A percentile compares a stretch with the other conserved stretches of the same genome.
These are phyloP conservation scores for Drosophila prolongata DNA, from an alignment of 2,888 invertebrate species.

Conservation along the genomic window DNA sequence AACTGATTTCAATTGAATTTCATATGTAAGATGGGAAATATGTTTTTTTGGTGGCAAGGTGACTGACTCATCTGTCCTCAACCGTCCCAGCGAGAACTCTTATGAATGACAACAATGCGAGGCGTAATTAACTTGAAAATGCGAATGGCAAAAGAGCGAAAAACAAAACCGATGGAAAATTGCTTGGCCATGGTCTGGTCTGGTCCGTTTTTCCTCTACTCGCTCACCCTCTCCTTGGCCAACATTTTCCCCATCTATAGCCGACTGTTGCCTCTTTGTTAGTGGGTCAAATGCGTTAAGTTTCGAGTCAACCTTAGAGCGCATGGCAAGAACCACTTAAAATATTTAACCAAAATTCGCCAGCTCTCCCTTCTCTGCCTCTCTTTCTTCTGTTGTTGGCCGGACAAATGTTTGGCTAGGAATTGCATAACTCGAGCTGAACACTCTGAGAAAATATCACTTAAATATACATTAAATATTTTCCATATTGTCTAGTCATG, in stretches of 20 bases:
- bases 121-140: slow-evolving; percentile 68
- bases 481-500: no score
- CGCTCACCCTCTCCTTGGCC: slow-evolving; percentile 17
- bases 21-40: neutral
- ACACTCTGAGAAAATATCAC: slow-evolving; percentile 12
- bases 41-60: slow-evolving; percentile 37
- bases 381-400: slow-evolving; percentile 33
- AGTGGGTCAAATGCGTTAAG: slow-evolving; percentile 71
- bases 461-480: no score
- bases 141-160: slow-evolving; percentile 38
- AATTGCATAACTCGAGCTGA: slow-evolving; percentile 67
- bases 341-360: slow-evolving; percentile 66
- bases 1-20: slow-evolving; percentile 36
- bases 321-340: slow-evolving; percentile 77
- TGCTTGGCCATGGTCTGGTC: slow-evolving; percentile 45
- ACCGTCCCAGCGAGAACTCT: slow-evolving; percentile 27
- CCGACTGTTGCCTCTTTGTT: slow-evolving; percentile 29
- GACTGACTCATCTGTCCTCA: slow-evolving; percentile 51
- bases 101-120: slow-evolving; percentile 69
- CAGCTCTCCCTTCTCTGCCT: slow-evolving; percentile 26
- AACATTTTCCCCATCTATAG: slow-evolving; percentile 25
- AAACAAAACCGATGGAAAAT: slow-evolving; percentile 50
- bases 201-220: slow-evolving; percentile 21
- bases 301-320: slow-evolving; percentile 58
- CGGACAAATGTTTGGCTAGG: slow-evolving; percentile 43